phyloP scores from a whole-genome alignment of 2,888 invertebrate genomes.

The Bhutanitis thaidina region DNA sequence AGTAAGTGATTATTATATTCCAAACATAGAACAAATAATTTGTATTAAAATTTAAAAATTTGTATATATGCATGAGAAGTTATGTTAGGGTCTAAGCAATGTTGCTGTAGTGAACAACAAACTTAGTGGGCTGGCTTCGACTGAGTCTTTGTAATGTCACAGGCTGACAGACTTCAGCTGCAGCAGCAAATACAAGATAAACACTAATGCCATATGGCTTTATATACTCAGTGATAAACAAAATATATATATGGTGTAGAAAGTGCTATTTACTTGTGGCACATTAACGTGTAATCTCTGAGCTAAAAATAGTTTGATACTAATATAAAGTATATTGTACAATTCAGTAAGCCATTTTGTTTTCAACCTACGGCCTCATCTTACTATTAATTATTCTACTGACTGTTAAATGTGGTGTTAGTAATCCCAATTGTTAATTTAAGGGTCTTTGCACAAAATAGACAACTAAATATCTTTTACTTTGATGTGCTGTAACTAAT shows the following conservation, averaged over 20 bases:
- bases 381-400: neutral
- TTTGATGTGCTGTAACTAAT: no score
- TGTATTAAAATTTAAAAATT: constrained; percentile 31
- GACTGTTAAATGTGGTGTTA: constrained; percentile 4
- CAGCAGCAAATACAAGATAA: no score
- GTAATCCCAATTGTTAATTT: constrained; percentile 2
- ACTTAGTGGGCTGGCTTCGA: constrained; percentile 1
- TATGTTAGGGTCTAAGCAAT: constrained; percentile 35
- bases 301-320: neutral
- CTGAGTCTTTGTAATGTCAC: neutral
- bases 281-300: neutral
- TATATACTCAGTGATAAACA: neutral
- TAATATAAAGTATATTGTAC: constrained; percentile 4
- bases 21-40: constrained; percentile 24
- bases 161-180: neutral
- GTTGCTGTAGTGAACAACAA: constrained; percentile 21
- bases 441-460: constrained; percentile 20
- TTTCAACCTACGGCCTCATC: neutral
- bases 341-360: constrained; percentile 3
- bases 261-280: neutral
- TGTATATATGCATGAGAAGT: constrained; percentile 39
- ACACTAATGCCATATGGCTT: no score
- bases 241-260: neutral
- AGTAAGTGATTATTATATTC: constrained; percentile 22
- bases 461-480: neutral